Base-by-base conservation (phyloP, 2,888 invertebrate species). In the Aphidius colemani region DNA sequence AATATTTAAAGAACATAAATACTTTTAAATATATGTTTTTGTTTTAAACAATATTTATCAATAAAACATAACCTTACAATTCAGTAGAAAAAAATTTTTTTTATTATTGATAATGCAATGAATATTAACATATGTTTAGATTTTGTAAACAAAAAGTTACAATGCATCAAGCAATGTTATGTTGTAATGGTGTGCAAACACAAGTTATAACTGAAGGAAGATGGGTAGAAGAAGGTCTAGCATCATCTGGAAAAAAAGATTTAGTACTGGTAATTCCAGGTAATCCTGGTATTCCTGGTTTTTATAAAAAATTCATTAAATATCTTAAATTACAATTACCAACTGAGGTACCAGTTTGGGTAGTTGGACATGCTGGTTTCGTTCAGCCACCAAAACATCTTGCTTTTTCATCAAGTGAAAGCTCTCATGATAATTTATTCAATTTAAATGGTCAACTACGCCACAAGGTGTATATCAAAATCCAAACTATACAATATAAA, bases 271-370 rank as follows among this genome's bases (percentile, higher is more conserved):
- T 91, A 68, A 88, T 95, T 68, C 89, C 94, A 40, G 95, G 96
- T 43, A 96, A 96, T 85, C 96, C 96, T 7, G 96, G 96, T 3
- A 78, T 95, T 39, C 87, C 91, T 0, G 89, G 89, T 65, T 96
- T 91, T 81, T 96, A 96, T 75, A 86, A 86, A 45, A 86, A 88
- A 72, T 96, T 96, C 80, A 86, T 90, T 69, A 83, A 86, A 51
- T 84, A 85, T 43, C 72, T 96, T 7, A 85, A 92, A 78, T 82
- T 85, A 67, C 85, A 84, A 61, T 83, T 91, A 44, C 84, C 84
- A 1, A 75, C 79, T 7, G 83, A 84, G 59, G 84, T 89, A 64
- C 91, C 95, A 7, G 88, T 96, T 4, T 95, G 95, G 90, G 86
- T 91, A 45, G 83, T 96, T 65, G 92, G 90, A 57, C 92, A 93